These are phyloP conservation scores for Brachymystax lenok DNA, from an alignment of 2,797 vertebrate genomes.

Conservation along the genomic window DNA sequence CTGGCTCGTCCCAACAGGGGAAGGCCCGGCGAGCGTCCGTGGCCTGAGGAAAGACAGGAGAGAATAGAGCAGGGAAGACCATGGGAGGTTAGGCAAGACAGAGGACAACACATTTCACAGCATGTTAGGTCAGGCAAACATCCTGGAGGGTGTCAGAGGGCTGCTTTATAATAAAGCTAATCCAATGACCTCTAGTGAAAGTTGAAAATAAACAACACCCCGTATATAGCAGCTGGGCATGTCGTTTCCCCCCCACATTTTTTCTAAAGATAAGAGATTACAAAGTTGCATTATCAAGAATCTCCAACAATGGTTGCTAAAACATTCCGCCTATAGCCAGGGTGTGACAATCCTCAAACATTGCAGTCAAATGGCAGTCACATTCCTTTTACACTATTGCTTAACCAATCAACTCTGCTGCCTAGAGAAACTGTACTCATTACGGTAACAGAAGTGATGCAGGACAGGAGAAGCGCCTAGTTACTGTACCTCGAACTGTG, in stretches of 20 bases:
- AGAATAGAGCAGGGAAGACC: not conserved
- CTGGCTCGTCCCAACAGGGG: constrained; percentile 98
- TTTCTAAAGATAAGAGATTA: not conserved
- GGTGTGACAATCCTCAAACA: not conserved
- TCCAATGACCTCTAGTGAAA: not conserved
- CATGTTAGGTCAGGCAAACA: not conserved
- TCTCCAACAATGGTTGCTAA: not conserved
- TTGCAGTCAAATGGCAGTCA: constrained; percentile 28
- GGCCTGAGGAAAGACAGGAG: constrained; percentile 73
- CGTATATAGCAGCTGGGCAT: not conserved
- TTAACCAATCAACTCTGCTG: constrained; percentile 33
- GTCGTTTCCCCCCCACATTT: not conserved
- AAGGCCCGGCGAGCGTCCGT: constrained; percentile 97
- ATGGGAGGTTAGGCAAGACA: not conserved
- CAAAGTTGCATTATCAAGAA: not conserved
- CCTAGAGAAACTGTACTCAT: not conserved
- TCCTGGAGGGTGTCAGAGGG: not conserved
- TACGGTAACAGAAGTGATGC: not conserved
- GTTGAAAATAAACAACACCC: not conserved
- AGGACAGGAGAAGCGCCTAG: not conserved
- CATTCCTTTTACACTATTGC: constrained; percentile 12
- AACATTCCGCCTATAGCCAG: not conserved
- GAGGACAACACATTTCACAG: not conserved
- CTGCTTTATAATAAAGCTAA: not conserved
- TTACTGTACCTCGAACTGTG: constrained; percentile 92